Base-by-base conservation (phyloP, 2,113 vertebrate genomes). In the Taurulus bubalis region DNA sequence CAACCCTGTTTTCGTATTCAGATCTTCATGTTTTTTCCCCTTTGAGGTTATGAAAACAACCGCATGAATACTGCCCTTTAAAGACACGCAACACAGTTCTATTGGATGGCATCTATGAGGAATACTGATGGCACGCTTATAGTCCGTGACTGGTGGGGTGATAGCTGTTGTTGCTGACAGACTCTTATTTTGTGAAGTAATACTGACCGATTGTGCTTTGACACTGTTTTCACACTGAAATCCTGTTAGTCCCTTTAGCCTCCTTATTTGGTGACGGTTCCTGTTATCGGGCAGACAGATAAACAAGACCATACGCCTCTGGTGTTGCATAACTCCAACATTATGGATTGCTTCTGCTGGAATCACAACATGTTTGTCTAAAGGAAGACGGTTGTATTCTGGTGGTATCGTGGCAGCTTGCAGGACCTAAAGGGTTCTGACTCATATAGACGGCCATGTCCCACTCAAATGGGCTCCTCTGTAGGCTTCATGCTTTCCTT, bases 311-410 rank as follows among this genome's bases (percentile, higher is more conserved):
- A 77, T 85, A 81, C 64, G 71, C 58, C n/a, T 83, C 45, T 28
- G 60, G 45, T 58, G 12, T 93, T 93, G 85, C 92, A 83, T 90
- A 91, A 95, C 73, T 58, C 60, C 62, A 9, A 58, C 74, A 77
- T 87, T 79, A 91, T 85, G 51, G 82, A 80, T 89, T 62, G 51
- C 53, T 49, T 45, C 28, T 68, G 40, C 70, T 49, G 34, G 60
- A 72, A 82, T 80, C 90, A 94, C 7, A 93, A 93, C 92, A 94
- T 92, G 93, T 92, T 94, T 92, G 82, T 94, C 71, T 63, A 55
- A 76, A 90, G 63, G 87, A 69, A 60, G 74, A 40, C 1, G 6
- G 40, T 24, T 79, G 86, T 85, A 89, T 45, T 92, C 77, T 82
- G n/a, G 53, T 24, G 34, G 34, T 34, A 6, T 34, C 3, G 4